Evolutionary conservation across 2,888 invertebrate species (phyloP).

Genomic region (Scaptomyza polygonia): DNA sequence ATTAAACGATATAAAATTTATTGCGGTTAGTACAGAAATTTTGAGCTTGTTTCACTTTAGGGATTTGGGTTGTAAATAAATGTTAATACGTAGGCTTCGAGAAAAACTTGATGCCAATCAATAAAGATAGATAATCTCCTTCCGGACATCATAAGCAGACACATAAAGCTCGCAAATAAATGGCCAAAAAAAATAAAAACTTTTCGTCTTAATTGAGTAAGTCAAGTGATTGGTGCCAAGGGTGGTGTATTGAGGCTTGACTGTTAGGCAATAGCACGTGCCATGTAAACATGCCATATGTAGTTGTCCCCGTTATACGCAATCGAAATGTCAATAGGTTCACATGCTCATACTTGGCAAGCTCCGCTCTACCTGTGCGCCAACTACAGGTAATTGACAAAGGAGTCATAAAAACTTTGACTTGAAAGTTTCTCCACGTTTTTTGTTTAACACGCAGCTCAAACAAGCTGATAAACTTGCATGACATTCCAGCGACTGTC

Average conservation of each 20-base stretch:
- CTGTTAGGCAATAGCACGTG: constrained; percentile 44
- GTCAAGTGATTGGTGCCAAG: neutral
- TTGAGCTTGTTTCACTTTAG: constrained; percentile 18
- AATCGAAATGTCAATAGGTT: constrained; percentile 74
- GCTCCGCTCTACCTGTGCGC: constrained; percentile 17
- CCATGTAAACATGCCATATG: constrained; percentile 46
- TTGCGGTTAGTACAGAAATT: constrained; percentile 43
- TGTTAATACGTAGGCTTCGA: constrained; percentile 34
- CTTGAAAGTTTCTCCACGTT: constrained; percentile 74
- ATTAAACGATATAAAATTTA: constrained; percentile 48
- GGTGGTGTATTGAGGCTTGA: neutral
- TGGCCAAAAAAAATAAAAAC: constrained; percentile 58
- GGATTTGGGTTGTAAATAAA: constrained; percentile 61
- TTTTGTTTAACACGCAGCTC: constrained; percentile 75
- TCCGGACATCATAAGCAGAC: constrained; percentile 32
- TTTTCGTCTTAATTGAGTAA: constrained; percentile 68
- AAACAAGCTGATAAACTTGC: constrained; percentile 77
- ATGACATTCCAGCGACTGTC: constrained; percentile 61
- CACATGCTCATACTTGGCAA: constrained; percentile 30
- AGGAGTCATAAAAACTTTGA: constrained; percentile 77
- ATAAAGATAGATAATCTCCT: constrained; percentile 74
- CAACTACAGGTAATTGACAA: constrained; percentile 77
- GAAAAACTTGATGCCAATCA: constrained; percentile 64
- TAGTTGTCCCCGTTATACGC: constrained; percentile 55
- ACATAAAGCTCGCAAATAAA: constrained; percentile 61